These are phyloP conservation scores for Ascidia mentula DNA, from an alignment of 23 tunicate genomes.

Conservation along the genomic window DNA sequence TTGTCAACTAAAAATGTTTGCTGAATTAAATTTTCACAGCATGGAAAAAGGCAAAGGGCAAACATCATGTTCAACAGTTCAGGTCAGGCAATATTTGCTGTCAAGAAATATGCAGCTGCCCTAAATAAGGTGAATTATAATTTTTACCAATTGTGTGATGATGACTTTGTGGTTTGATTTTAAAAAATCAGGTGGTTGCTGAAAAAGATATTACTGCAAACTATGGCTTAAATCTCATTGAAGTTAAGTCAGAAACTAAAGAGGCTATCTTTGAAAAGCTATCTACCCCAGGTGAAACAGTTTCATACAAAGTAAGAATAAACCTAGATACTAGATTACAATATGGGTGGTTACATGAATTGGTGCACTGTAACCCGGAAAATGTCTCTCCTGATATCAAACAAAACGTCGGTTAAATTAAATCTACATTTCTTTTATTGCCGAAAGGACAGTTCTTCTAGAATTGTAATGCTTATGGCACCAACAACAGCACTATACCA, in stretches of 20 bases:
- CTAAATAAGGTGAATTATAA: constrained; percentile 44
- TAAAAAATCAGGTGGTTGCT: constrained; percentile 46
- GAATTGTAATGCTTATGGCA: too few relatives aligned
- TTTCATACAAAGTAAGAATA: constrained; percentile 39
- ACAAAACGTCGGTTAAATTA: too few relatives aligned
- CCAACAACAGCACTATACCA: too few relatives aligned
- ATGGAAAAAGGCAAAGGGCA: constrained; percentile 82
- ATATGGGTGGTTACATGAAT: not conserved
- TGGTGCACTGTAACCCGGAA: too few relatives aligned
- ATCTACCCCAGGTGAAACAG: constrained; percentile 67
- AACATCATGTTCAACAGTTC: constrained; percentile 88
- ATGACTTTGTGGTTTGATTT: not conserved
- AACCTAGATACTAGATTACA: not conserved
- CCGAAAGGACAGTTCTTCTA: too few relatives aligned
- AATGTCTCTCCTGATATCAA: too few relatives aligned
- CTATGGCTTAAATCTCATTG: constrained; percentile 77
- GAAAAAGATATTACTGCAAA: constrained; percentile 56
- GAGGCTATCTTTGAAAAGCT: constrained; percentile 80
- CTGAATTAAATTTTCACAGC: constrained; percentile 14
- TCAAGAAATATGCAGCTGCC: constrained; percentile 89
- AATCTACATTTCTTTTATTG: too few relatives aligned
- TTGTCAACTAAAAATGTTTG: not conserved
- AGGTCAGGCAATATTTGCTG: constrained; percentile 90
- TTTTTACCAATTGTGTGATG: not conserved
- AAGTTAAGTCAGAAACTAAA: constrained; percentile 70